These are phyloP conservation scores for Meloidogyne hapla DNA, from an alignment of 1,140 invertebrate species.

Conservation along the genomic window DNA sequence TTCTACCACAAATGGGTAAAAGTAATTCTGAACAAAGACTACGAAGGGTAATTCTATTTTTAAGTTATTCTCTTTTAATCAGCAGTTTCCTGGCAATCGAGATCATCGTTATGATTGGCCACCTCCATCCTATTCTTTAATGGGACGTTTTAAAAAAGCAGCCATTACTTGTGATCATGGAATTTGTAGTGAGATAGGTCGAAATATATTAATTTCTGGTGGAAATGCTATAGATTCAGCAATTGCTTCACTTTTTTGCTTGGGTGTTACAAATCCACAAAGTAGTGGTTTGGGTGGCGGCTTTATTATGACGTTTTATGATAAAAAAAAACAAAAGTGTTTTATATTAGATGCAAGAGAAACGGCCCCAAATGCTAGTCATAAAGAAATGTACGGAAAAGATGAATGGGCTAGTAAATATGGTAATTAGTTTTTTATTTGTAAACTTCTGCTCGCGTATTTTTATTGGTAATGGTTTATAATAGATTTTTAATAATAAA, in stretches of 20 bases:
- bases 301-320: conserved; percentile 79
- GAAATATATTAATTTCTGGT: conserved; percentile 74
- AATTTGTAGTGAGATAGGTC: conserved; percentile 60
- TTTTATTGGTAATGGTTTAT: too few relatives aligned
- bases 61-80: background rate
- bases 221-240: conserved; percentile 84
- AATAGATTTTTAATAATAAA: too few relatives aligned
- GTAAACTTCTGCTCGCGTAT: too few relatives aligned
- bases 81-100: conserved; percentile 41
- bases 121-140: conserved; percentile 46
- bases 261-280: conserved; percentile 79
- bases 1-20: conserved; percentile 34
- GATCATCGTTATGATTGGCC: conserved; percentile 56
- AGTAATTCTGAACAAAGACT: conserved; percentile 14
- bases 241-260: conserved; percentile 80
- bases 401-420: conserved; percentile 67
- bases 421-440: conserved; percentile 30
- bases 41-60: conserved; percentile 20
- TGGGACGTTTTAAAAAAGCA: conserved; percentile 54
- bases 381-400: conserved; percentile 73
- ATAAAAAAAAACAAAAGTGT: conserved; percentile 60
- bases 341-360: conserved; percentile 76
- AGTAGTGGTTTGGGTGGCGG: conserved; percentile 76
- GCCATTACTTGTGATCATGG: conserved; percentile 63
- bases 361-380: conserved; percentile 73